These are phyloP conservation scores for Andrena dorsata DNA, from an alignment of 2,888 invertebrate species.

Conservation along the genomic window DNA sequence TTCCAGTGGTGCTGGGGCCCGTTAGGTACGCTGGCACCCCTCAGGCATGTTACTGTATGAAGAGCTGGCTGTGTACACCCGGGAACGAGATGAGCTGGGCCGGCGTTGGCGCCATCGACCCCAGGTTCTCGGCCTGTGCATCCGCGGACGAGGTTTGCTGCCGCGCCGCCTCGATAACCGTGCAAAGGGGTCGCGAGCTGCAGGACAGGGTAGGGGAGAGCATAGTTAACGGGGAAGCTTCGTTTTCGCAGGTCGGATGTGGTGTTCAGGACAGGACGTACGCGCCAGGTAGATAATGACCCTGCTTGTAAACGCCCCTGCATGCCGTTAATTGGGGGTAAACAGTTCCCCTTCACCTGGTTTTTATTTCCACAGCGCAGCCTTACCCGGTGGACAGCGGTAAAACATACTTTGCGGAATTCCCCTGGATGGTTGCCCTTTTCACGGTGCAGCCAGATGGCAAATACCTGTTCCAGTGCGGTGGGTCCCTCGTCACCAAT, in stretches of 20 bases:
- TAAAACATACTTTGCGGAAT: conserved; percentile 91
- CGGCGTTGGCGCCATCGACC: conserved; percentile 77
- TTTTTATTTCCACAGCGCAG: conserved; percentile 53
- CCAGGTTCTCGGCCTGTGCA: conserved; percentile 78
- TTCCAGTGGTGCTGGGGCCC: conserved; percentile 41
- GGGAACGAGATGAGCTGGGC: conserved; percentile 73
- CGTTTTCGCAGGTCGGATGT: conserved; percentile 61
- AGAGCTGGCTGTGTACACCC: conserved; percentile 72
- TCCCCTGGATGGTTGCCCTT: conserved; percentile 93
- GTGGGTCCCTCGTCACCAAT: conserved; percentile 92
- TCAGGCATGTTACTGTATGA: conserved; percentile 79
- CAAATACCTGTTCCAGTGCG: conserved; percentile 89
- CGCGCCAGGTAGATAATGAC: conserved; percentile 66
- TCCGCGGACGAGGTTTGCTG: conserved; percentile 82
- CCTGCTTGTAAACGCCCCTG: not conserved
- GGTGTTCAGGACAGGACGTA: conserved; percentile 73
- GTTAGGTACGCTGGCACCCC: conserved; percentile 73
- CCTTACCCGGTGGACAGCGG: conserved; percentile 88
- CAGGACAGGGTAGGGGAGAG: not conserved
- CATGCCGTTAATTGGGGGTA: not conserved
- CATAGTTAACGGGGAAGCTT: conserved; percentile 42
- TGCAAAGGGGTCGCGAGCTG: not conserved
- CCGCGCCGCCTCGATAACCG: conserved; percentile 31
- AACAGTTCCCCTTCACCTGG: not conserved
- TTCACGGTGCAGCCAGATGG: conserved; percentile 86